phyloP scores from a whole-genome alignment of 1,140 invertebrate species.

The Carposina sasakii region DNA sequence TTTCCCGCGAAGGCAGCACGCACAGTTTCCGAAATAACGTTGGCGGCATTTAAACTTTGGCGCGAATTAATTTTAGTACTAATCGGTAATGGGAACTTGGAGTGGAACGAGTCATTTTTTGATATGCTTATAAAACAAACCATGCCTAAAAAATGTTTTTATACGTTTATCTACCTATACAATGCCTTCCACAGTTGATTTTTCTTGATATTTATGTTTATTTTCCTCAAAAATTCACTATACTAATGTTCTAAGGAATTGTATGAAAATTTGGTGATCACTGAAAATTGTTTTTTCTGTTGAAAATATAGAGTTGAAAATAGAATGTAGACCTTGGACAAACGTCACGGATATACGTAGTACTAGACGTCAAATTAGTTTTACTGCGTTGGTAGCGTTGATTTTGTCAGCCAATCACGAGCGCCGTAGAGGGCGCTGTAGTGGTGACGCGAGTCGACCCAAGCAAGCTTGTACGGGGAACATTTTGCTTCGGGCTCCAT shows the following conservation, averaged over 20 bases:
- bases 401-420: conserved; percentile 45
- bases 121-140: conserved; percentile 62
- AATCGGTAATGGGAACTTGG: conserved; percentile 53
- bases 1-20: conserved; percentile 47
- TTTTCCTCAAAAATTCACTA: conserved; percentile 34
- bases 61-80: conserved; percentile 61
- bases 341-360: conserved; percentile 68
- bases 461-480: conserved; percentile 66
- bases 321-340: conserved; percentile 15
- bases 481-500: conserved; percentile 71
- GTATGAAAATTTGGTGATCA: conserved; percentile 33
- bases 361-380: conserved; percentile 40
- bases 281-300: conserved; percentile 18
- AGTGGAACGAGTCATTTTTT: conserved; percentile 59
- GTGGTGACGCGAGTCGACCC: conserved; percentile 64
- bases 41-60: conserved; percentile 67
- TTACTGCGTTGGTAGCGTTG: conserved; percentile 48
- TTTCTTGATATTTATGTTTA: too few relatives aligned
- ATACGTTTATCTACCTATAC: too few relatives aligned
- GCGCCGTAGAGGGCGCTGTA: conserved; percentile 55
- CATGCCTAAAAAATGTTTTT: conserved; percentile 41
- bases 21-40: conserved; percentile 60
- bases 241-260: conserved; percentile 55
- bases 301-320: conserved; percentile 19
- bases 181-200: too few relatives aligned